Evolutionary conservation across 2,797 vertebrate species (phyloP).

Genomic region (Darevskia nairensis): DNA sequence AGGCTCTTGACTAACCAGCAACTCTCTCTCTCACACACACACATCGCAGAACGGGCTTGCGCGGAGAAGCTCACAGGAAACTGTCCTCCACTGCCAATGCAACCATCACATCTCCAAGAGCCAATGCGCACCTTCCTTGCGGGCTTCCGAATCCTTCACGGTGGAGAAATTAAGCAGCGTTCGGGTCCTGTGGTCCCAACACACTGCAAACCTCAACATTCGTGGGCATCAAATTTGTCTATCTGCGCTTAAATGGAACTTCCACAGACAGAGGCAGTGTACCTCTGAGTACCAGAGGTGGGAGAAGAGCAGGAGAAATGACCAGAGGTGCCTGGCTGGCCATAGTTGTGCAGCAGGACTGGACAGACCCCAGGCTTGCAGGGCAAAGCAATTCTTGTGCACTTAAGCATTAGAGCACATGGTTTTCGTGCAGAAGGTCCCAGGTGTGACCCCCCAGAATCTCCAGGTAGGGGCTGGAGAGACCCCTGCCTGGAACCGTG

Average conservation of each 20-base stretch:
- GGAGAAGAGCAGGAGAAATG: not conserved
- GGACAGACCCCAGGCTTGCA: no score
- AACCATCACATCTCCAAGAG: slow-evolving; percentile 70
- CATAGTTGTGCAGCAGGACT: not conserved
- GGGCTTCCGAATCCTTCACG: slow-evolving; percentile 58
- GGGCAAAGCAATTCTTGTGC: not conserved
- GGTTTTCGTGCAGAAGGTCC: no score
- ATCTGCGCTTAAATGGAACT: not conserved
- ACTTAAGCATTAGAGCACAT: not conserved
- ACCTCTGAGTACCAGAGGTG: not conserved
- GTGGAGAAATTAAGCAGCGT: slow-evolving; percentile 59
- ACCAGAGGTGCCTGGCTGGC: not conserved
- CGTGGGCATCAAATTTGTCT: not conserved
- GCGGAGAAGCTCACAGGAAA: slow-evolving; percentile 73
- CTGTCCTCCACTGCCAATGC: slow-evolving; percentile 65
- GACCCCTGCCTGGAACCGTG: no score
- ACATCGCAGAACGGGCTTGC: slow-evolving; percentile 62
- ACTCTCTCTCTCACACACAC: slow-evolving; percentile 73
- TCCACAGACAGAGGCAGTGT: not conserved
- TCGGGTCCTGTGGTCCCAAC: slow-evolving; percentile 74
- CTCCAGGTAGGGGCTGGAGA: no score
- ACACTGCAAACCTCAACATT: no score
- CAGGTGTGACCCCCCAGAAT: no score
- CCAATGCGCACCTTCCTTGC: slow-evolving; percentile 41
- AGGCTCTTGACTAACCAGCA: slow-evolving; percentile 77